Evolutionary conservation across 2,113 vertebrate species (phyloP).

Genomic region (Morone chrysops): DNA sequence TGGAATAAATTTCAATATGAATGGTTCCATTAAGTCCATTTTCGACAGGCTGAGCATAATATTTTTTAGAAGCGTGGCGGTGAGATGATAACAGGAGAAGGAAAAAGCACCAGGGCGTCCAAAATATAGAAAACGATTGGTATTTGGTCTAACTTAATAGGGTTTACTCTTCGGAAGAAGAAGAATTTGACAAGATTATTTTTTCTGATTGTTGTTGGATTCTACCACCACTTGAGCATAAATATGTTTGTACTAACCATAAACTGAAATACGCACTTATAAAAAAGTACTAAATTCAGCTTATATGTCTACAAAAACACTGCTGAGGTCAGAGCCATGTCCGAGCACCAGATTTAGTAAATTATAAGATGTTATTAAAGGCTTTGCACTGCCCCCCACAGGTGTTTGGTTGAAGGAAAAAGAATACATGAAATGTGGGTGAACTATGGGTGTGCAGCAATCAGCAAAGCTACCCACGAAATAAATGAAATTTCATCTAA

Average conservation of each 20-base stretch:
- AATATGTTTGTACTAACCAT: background rate
- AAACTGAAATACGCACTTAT: background rate
- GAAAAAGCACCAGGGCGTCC: constrained; percentile 28
- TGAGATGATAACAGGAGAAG: constrained; percentile 58
- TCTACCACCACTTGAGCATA: background rate
- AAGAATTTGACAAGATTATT: constrained; percentile 49
- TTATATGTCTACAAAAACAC: background rate
- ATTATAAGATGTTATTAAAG: background rate
- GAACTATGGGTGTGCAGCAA: background rate
- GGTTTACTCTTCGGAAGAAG: constrained; percentile 50
- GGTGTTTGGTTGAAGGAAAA: background rate
- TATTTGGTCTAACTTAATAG: constrained; percentile 53
- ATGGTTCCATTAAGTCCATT: constrained; percentile 68
- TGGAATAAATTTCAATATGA: constrained; percentile 74
- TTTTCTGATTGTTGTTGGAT: constrained; percentile 35
- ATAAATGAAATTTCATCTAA: no score
- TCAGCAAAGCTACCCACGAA: background rate
- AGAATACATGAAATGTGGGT: background rate
- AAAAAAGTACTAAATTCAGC: background rate
- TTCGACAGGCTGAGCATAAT: constrained; percentile 71
- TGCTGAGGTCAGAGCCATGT: no score
- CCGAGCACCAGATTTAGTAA: background rate
- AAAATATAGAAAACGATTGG: constrained; percentile 45
- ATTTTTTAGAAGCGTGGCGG: constrained; percentile 60
- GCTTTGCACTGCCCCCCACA: no score